Percentiles rank a stretch among this genome's conserved stretches.
phyloP scores from a whole-genome alignment of 2,888 invertebrate genomes.

The Epinotia ramella region DNA sequence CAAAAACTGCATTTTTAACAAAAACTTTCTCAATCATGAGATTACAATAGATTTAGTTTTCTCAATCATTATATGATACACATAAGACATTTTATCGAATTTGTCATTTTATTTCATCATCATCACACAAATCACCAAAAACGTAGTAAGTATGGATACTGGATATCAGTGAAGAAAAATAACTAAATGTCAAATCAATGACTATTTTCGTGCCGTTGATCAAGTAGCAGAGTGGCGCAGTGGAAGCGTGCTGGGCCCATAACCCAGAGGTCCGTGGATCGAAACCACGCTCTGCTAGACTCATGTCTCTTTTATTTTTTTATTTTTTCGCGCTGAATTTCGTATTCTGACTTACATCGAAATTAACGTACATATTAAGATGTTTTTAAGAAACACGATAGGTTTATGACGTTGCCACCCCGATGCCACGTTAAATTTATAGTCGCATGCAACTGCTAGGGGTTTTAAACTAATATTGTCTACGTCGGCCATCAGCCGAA shows the following conservation, averaged over 20 bases:
- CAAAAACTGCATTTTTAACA: too few relatives aligned
- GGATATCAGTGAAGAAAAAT: too few relatives aligned
- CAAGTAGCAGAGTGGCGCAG: conserved; percentile 88
- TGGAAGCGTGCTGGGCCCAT: conserved; percentile 92
- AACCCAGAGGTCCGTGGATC: conserved; percentile 97
- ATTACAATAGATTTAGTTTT: too few relatives aligned
- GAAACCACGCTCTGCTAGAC: conserved; percentile 93
- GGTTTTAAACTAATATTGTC: conserved; percentile 66
- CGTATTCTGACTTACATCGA: too few relatives aligned
- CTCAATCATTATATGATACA: too few relatives aligned
- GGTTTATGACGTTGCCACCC: conserved; percentile 44
- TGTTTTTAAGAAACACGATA: conserved; percentile 27
- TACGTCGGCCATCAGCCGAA: conserved; percentile 63
- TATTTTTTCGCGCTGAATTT: conserved; percentile 23
- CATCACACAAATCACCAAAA: too few relatives aligned
- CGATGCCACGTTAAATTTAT: conserved; percentile 56
- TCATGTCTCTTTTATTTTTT: not conserved
- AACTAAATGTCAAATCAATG: conserved; percentile 14
- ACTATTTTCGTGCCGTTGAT: not conserved
- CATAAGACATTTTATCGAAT: too few relatives aligned
- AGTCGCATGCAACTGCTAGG: conserved; percentile 53
- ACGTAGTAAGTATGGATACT: too few relatives aligned
- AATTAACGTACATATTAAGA: not conserved
- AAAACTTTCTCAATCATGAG: too few relatives aligned
- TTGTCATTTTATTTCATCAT: too few relatives aligned